Base-by-base conservation (phyloP, 2,797 vertebrate species). In the Channa striata region DNA sequence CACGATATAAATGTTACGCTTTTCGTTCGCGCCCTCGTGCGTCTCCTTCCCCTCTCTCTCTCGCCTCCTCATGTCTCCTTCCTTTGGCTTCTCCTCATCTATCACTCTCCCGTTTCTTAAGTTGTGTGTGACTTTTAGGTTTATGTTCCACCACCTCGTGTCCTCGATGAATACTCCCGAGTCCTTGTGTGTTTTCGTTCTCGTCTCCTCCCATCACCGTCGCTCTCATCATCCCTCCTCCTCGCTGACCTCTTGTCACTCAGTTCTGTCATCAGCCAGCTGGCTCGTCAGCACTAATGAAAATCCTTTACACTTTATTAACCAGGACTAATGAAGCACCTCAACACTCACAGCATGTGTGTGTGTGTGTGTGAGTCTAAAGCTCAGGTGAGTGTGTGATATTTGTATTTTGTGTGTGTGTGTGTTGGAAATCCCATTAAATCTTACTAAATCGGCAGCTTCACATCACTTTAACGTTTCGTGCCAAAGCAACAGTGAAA, bases 231-330 rank as follows among this genome's bases (percentile, higher is more conserved):
- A 58, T 52, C 36, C 30, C 5, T 57, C 53, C 48, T 30, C 47
- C 23, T 44, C 50, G 53, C 79, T 71, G 81, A 84, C 81, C 79
- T 81, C 70, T 72, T 72, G 63, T 72, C 82, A 76, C 72, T 83
- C 75, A 76, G 71, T 52, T 66, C 66, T 65, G 46, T 83, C 64
- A 71, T 68, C 67, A 61, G 74, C 77, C 84, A 87, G 86, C 79
- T 88, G 84, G 81, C 76, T 84, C 73, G 47, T 78, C 80, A 78
- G 52, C 72, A 56, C 78, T 85, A 85, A 87, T 90, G 78, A 86
- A 86, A 87, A 83, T 86, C 64, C 76, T 87, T 87, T 88, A 81
- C 83, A 88, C 74, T 84, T 90, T 84, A 86, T 86, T 90, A 86
- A 83, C 65, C 80, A 82, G 36, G 72, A 74, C 76, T 84, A 88